Base-by-base conservation (phyloP, 1,140 invertebrate genomes). In the Glossosoma conforme region DNA sequence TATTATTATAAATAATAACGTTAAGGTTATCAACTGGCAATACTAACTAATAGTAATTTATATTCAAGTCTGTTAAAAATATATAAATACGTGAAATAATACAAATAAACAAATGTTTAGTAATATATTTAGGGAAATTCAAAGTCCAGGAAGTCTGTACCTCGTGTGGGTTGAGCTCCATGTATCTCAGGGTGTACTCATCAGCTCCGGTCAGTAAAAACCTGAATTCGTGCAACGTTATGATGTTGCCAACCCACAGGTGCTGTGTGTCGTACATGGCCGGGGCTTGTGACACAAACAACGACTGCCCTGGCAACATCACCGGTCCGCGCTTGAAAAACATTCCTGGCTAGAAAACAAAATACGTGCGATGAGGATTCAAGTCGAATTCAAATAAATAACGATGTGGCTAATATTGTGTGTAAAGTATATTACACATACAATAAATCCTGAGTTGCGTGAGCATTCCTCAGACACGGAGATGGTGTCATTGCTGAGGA, bases 171-270 rank as follows among this genome's bases (percentile, higher is more conserved):
- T 91, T 72, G n/a, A 82, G 62, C 68, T 96, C 92, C 91, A 95
- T 89, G 65, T 91, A 93, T 35, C 82, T 75, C 44, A 92, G 72
- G 2, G 87, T 84, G 66, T 92, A 94, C 63, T 93, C 85, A 66
- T 96, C 92, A 6, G 89, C 88, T 20, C 83, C 82, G 14, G 82
- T 74, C 3, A 95, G 68, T 46, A 84, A 62, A 65, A 95, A 95
- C 11, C 81, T 70, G 65, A 89, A 89, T 59, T 81, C 79, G 65
- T 87, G 85, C 15, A 95, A 77, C 22, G 81, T 79, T 9, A 94
- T 58, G 17, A 72, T 75, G 18, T 85, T 83, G 19, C 91, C 91
- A 6, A 95, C 77, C 68, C 82, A 94, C 67, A 95, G 84, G 64
- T 94, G 83, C 52, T 81, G 68, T 2, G 87, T 77, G 1, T 77